These are phyloP conservation scores for Brachionus rubens DNA, from an alignment of 1,140 invertebrate species.

Conservation along the genomic window DNA sequence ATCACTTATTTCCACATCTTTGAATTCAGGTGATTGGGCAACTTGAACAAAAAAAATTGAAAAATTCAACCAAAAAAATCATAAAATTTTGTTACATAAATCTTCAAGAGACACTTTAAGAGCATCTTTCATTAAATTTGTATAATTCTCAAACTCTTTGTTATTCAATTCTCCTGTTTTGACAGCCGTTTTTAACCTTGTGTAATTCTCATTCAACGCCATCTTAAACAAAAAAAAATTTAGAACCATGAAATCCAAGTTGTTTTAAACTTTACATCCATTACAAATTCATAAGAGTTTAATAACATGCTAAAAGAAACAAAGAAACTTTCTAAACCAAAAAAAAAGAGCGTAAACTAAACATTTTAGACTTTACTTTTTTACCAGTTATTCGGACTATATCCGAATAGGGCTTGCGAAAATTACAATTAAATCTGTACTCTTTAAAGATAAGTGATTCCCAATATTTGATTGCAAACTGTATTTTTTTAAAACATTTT, in stretches of 20 bases:
- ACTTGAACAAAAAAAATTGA: neutral
- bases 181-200: neutral
- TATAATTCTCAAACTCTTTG: slow-evolving; percentile 11
- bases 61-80: neutral
- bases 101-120: slow-evolving; percentile 31
- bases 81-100: slow-evolving; percentile 5
- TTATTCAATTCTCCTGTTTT: slow-evolving; percentile 5
- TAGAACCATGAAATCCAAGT: no score
- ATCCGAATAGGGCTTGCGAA: neutral
- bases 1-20: slow-evolving; percentile 6
- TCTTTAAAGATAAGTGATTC: neutral
- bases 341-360: no score
- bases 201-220: slow-evolving; percentile 40
- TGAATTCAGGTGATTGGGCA: slow-evolving; percentile 21
- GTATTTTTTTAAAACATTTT: neutral
- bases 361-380: neutral
- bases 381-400: neutral
- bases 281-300: neutral
- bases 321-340: no score
- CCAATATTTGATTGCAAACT: neutral
- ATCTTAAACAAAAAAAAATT: neutral
- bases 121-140: neutral
- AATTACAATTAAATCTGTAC: neutral
- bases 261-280: no score
- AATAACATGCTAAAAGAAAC: neutral